These are phyloP conservation scores for Euproctis similis DNA, from an alignment of 2,888 invertebrate species.

Conservation along the genomic window DNA sequence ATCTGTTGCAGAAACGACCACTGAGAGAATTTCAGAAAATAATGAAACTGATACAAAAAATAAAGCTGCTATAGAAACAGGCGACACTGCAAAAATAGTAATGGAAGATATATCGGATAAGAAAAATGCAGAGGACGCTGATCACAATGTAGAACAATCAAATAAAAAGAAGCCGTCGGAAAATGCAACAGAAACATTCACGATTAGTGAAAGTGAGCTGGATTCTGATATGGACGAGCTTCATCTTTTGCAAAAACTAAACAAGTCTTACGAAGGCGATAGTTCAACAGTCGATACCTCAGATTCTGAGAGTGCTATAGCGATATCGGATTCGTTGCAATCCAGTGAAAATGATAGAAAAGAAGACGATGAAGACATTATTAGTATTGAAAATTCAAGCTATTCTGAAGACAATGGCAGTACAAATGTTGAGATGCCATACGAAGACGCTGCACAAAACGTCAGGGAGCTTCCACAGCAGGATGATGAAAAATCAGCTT, in stretches of 20 bases:
- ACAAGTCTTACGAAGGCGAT: conserved; percentile 42
- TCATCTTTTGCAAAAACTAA: conserved; percentile 52
- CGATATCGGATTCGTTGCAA: conserved; percentile 50
- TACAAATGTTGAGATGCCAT: no score
- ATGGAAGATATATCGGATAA: not conserved
- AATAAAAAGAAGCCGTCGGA: conserved; percentile 2
- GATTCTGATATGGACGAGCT: conserved; percentile 59
- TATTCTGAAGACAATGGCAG: conserved; percentile 50
- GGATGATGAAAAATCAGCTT: conserved; percentile 5
- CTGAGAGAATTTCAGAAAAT: not conserved
- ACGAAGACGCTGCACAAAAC: conserved; percentile 3
- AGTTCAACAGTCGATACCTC: conserved; percentile 43
- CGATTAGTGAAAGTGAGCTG: conserved; percentile 36
- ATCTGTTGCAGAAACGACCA: not conserved
- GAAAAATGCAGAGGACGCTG: not conserved
- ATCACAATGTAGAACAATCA: not conserved
- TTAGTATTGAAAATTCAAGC: conserved; percentile 66
- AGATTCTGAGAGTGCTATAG: conserved; percentile 47
- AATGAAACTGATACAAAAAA: not conserved
- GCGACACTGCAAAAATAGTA: no score
- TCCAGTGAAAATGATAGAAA: conserved; percentile 36
- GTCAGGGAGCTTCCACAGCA: no score
- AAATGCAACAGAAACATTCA: conserved; percentile 24
- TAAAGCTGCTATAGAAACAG: not conserved
- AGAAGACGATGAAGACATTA: conserved; percentile 32